Evolutionary conservation across 2,797 vertebrate genomes (phyloP).

Genomic region (Sebastes baramenuke): DNA sequence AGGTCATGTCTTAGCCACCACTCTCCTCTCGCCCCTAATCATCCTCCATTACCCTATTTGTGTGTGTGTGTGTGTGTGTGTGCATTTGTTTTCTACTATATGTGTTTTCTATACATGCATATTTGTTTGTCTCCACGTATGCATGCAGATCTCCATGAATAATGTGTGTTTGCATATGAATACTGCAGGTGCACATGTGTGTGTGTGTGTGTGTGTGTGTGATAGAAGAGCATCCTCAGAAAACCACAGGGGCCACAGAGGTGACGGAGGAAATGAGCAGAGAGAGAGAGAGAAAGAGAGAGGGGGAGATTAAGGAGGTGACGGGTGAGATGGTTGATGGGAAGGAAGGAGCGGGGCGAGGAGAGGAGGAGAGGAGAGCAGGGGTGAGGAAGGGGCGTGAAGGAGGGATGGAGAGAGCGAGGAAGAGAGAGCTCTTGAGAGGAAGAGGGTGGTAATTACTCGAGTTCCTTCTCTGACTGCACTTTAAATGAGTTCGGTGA

Average conservation of each 20-base stretch:
- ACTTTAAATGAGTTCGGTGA: slow-evolving; percentile 43
- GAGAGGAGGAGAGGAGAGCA: slow-evolving; percentile 46
- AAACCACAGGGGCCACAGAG: slow-evolving; percentile 31
- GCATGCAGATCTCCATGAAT: slow-evolving; percentile 12
- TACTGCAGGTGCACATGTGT: slow-evolving; percentile 4
- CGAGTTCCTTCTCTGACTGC: slow-evolving; percentile 53
- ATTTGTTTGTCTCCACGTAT: not conserved
- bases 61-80: not conserved
- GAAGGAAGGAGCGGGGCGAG: slow-evolving; percentile 53
- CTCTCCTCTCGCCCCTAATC: slow-evolving; percentile 67
- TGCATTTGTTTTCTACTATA: not conserved
- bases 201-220: not conserved
- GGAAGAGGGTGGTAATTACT: slow-evolving; percentile 64
- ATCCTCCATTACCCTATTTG: slow-evolving; percentile 71
- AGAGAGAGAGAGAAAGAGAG: slow-evolving; percentile 40
- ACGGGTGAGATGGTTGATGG: slow-evolving; percentile 64
- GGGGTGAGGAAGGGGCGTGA: slow-evolving; percentile 59
- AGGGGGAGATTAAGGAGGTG: slow-evolving; percentile 66
- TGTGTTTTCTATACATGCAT: slow-evolving; percentile 19
- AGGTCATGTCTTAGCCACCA: slow-evolving; percentile 73
- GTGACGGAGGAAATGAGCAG: slow-evolving; percentile 64
- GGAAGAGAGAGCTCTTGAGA: slow-evolving; percentile 69
- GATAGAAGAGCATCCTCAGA: slow-evolving; percentile 51
- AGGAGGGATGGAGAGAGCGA: slow-evolving; percentile 58
- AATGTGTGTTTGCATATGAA: slow-evolving; percentile 55